Evolutionary conservation across 2,797 vertebrate genomes (phyloP).

Genomic region (Gallirallus australis): DNA sequence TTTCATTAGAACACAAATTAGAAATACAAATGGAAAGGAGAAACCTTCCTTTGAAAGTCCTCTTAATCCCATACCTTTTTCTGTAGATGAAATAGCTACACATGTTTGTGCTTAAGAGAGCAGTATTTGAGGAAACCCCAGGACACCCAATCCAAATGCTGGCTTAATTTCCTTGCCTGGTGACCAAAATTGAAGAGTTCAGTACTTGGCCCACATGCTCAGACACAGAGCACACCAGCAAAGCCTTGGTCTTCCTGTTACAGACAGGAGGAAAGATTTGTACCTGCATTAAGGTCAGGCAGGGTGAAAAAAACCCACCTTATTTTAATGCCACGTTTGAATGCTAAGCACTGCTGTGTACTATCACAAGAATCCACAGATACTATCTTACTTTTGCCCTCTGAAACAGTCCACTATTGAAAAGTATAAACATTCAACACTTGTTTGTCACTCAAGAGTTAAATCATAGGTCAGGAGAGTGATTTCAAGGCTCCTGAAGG

Average conservation of each 20-base stretch:
- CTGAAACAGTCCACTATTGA: background rate
- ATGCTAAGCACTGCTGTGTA: rapidly evolving
- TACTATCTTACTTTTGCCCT: background rate
- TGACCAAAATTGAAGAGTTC: background rate
- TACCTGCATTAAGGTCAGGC: background rate
- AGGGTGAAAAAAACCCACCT: background rate
- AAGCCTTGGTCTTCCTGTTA: background rate
- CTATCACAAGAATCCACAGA: background rate
- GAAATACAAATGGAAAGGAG: background rate
- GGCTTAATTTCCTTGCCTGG: background rate
- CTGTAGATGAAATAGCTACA: background rate
- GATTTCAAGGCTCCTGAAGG: background rate
- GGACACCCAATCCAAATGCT: background rate
- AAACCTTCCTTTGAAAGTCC: background rate
- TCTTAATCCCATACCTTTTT: background rate
- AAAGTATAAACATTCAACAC: background rate
- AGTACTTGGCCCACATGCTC: rapidly evolving
- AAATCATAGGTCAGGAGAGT: background rate
- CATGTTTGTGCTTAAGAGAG: background rate
- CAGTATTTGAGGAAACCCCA: background rate
- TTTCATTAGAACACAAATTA: background rate
- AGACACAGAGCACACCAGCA: background rate
- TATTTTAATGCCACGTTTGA: background rate
- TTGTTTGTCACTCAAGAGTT: background rate
- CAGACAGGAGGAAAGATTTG: rapidly evolving